A percentile compares a stretch with the other conserved stretches of the same genome.
phyloP scores from a whole-genome alignment of 1,140 invertebrate species.

The Drosophila obscura region DNA sequence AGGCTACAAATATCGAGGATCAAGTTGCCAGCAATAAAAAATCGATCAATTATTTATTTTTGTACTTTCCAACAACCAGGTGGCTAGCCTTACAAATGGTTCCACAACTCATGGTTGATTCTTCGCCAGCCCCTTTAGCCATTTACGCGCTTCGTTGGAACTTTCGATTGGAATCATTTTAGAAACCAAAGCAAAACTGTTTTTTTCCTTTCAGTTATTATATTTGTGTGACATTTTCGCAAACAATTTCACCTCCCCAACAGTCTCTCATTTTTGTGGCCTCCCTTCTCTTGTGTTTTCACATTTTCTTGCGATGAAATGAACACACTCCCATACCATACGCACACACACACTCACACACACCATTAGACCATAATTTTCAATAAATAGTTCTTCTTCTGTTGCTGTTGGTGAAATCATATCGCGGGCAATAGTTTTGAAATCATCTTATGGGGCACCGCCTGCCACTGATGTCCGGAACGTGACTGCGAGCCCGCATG shows the following conservation, averaged over 20 bases:
- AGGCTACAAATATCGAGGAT: too few relatives aligned
- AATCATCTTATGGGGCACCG: constrained; percentile 57
- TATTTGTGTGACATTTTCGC: constrained; percentile 51
- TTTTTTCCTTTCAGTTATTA: constrained; percentile 55
- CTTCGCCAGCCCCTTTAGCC: background rate
- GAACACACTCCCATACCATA: constrained; percentile 7
- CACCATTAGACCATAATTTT: constrained; percentile 73
- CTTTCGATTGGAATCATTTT: constrained; percentile 43
- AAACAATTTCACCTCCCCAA: constrained; percentile 27
- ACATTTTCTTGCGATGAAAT: constrained; percentile 14
- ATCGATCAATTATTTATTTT: background rate
- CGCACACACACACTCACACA: constrained; percentile 10
- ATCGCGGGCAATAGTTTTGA: constrained; percentile 58
- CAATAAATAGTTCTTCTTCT: constrained; percentile 72
- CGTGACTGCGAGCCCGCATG: constrained; percentile 61
- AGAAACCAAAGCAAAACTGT: constrained; percentile 26
- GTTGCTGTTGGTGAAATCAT: constrained; percentile 41
- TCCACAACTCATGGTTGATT: constrained; percentile 8
- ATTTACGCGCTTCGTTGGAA: constrained; percentile 21
- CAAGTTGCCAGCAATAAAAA: too few relatives aligned
- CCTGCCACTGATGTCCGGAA: constrained; percentile 72
- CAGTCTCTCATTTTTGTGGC: background rate
- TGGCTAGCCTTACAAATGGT: background rate
- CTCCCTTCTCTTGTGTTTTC: background rate
- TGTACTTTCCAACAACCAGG: too few relatives aligned